Evolutionary conservation across 2,113 vertebrate genomes (phyloP).

Genomic region (Stegostoma tigrinum): DNA sequence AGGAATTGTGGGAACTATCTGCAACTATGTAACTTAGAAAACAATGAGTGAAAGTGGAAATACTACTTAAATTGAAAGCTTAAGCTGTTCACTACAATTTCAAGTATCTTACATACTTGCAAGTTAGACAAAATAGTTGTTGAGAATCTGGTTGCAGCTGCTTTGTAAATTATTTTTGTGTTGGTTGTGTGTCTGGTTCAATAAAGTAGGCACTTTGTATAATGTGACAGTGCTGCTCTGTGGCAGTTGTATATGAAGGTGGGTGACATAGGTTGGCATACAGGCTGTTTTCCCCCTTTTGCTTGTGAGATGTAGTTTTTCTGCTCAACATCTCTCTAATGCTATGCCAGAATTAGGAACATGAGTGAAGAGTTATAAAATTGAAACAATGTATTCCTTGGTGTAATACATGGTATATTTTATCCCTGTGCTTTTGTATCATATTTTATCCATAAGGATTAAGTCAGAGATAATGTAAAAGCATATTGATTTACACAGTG

Average conservation of each 20-base stretch:
- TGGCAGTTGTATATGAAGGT: background rate
- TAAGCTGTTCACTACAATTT: background rate
- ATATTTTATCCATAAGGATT: background rate
- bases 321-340: background rate
- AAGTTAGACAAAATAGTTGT: background rate
- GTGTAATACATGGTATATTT: background rate
- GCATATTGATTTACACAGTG: background rate
- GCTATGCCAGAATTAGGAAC: background rate
- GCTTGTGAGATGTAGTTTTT: background rate
- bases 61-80: background rate
- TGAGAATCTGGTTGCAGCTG: background rate
- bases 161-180: conserved; percentile 2
- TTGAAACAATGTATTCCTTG: background rate
- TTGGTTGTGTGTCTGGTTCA: background rate
- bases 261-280: background rate
- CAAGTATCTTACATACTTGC: background rate
- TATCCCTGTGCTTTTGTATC: background rate
- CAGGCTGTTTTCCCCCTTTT: background rate
- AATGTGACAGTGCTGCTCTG: background rate
- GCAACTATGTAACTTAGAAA: background rate
- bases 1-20: background rate
- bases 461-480: background rate
- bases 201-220: background rate
- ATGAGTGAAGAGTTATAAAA: background rate
- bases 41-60: background rate